Base-by-base conservation (phyloP, 2,888 invertebrate species). In the Uropetala carovei region DNA sequence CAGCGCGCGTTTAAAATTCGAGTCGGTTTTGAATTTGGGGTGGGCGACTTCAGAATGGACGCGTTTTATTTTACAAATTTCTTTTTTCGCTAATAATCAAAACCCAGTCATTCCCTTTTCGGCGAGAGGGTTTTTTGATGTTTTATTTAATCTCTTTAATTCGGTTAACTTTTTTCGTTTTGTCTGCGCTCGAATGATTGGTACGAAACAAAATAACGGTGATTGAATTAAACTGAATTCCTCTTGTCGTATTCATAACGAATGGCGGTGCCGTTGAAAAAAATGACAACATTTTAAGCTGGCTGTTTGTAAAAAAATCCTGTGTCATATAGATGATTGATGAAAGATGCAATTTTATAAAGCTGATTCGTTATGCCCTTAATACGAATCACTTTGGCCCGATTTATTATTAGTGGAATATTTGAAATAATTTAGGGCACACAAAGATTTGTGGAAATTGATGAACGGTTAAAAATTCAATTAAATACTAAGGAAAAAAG, bases 171-270 rank as follows among this genome's bases (percentile, higher is more conserved):
- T 75, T 75, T 22, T 75, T 22, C 13, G 43, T 43, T 18, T 18
- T 75, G 13, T 75, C 27, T 27, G 27, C 75, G 75, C 75, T 75
- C 75, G 75, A 75, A 27, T 75, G 75, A 75, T 75, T 75, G 75
- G 27, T 75, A 75, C 27, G 75, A 75, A 75, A 75, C 75, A 75
- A 75, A 75, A 75, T 75, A 27, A 75, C 75, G 75, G 22, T 18
- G 68, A 22, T n/a, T 5, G 68, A 68, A 22, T 11, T 22, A 43
- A 43, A 43, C 22, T 22, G 75, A 75, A 13, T 27, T 27, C 5
- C 22, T 75, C 75, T 75, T 27, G 75, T 75, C 10, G 22, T 75
- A 4, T 27, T 75, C 22, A 22, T 13, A 75, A 27, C 22, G 75
- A 22, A 27, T 75, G 22, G 22, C 75, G 8, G 16, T 27, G 75